These are phyloP conservation scores for Oasisia sp. DNA, from an alignment of 2,888 invertebrate genomes.

Conservation along the genomic window DNA sequence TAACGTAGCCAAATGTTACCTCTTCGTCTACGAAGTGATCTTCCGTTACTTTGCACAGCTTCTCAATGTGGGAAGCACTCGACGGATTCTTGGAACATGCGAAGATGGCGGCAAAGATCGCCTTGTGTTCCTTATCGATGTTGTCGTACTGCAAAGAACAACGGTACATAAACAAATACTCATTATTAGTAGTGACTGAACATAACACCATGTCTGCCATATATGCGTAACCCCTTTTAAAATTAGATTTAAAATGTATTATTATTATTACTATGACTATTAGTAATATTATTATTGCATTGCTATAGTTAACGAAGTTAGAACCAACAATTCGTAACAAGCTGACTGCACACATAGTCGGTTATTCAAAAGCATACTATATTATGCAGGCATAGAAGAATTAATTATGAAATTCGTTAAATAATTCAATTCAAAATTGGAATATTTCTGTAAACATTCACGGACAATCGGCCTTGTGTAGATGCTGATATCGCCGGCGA, in stretches of 20 bases:
- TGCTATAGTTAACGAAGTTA: neutral
- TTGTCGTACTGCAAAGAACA: neutral
- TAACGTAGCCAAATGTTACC: neutral
- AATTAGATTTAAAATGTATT: too few species aligned
- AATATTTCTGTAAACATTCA: neutral
- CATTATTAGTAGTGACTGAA: too few species aligned
- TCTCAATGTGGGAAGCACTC: neutral
- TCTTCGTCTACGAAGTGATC: neutral
- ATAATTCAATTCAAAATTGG: too few species aligned
- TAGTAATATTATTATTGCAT: neutral
- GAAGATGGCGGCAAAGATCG: neutral
- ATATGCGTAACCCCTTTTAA: too few species aligned
- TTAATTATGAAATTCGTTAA: too few species aligned
- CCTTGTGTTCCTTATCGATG: neutral
- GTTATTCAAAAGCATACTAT: too few species aligned
- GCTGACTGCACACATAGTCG: too few species aligned
- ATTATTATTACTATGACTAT: neutral
- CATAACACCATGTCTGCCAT: too few species aligned
- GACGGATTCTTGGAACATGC: neutral
- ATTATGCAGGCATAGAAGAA: too few species aligned
- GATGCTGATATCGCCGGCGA: neutral
- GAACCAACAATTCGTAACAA: too few species aligned
- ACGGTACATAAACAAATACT: too few species aligned
- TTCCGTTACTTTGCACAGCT: neutral
- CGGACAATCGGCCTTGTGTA: neutral